Evolutionary conservation across 2,113 vertebrate species (phyloP).

Genomic region (Sphaerodactylus townsendi): DNA sequence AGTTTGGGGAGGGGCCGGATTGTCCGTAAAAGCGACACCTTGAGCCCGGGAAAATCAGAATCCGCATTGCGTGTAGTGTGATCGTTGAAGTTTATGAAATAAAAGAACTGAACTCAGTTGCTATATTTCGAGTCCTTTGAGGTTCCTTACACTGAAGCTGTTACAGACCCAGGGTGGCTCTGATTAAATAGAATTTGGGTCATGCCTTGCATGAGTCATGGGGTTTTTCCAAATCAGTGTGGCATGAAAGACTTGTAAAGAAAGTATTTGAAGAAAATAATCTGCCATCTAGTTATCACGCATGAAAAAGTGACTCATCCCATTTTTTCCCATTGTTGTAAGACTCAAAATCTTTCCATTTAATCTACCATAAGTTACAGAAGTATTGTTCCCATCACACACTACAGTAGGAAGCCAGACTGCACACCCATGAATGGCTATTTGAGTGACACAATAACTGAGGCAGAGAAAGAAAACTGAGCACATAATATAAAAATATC

Average conservation of each 20-base stretch:
- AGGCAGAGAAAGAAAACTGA: background rate
- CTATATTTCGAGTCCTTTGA: too few relatives aligned
- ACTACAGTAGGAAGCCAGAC: background rate
- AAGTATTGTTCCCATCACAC: background rate
- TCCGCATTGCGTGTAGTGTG: too few relatives aligned
- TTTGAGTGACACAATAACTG: background rate
- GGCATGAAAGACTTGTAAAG: background rate
- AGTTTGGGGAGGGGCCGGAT: too few relatives aligned
- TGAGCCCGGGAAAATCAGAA: too few relatives aligned
- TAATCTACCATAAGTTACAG: background rate
- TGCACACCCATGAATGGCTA: background rate
- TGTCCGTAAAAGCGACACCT: too few relatives aligned
- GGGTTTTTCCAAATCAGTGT: background rate
- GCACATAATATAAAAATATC: background rate
- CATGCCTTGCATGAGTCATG: rapidly evolving
- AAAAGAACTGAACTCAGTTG: too few relatives aligned
- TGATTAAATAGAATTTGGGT: background rate
- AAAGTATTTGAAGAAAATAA: background rate
- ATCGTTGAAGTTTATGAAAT: too few relatives aligned
- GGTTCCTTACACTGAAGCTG: too few relatives aligned
- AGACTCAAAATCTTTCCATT: background rate
- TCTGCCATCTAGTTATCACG: background rate
- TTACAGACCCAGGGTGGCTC: background rate
- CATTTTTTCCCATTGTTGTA: background rate
- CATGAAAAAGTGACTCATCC: background rate